phyloP scores from a whole-genome alignment of 64 coral and sea anemone species.

The Montipora cactus region DNA sequence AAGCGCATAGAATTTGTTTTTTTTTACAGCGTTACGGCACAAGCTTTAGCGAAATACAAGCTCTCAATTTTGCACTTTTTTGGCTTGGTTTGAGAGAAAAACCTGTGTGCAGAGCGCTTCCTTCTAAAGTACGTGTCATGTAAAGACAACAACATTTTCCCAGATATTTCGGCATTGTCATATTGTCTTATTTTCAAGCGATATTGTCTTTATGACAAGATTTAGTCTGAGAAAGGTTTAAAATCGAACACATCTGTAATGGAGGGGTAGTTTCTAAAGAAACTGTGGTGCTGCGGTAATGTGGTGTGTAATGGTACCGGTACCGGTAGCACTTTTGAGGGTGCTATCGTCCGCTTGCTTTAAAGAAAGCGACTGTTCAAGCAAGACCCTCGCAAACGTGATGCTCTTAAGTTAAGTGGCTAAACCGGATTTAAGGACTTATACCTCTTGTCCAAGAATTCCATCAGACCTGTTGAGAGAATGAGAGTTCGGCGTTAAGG shows the following conservation, averaged over 20 bases:
- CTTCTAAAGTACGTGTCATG: background rate
- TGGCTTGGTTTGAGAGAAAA: background rate
- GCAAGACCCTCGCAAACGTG: background rate
- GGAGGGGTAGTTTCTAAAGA: too few relatives aligned
- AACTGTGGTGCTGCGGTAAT: too few relatives aligned
- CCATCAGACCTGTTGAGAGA: background rate
- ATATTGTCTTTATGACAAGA: background rate
- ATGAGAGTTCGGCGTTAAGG: background rate
- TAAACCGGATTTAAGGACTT: background rate
- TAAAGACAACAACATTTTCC: background rate
- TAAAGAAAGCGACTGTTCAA: background rate
- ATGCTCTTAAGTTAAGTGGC: background rate
- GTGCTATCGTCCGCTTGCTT: background rate
- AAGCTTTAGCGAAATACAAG: too few relatives aligned
- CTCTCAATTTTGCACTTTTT: background rate
- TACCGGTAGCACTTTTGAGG: background rate
- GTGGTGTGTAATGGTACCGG: too few relatives aligned
- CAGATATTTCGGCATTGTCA: background rate
- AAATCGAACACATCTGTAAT: background rate
- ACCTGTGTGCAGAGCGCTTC: background rate
- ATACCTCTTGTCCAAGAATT: slow-evolving; percentile 30
- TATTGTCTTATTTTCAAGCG: background rate
- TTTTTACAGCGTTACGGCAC: background rate
- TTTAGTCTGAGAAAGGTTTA: background rate
- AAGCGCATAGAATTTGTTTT: background rate